Evolutionary conservation across 2,888 invertebrate species (phyloP), one percentile per base, ranked within the genome.

Genomic region (Phania funesta): DNA sequence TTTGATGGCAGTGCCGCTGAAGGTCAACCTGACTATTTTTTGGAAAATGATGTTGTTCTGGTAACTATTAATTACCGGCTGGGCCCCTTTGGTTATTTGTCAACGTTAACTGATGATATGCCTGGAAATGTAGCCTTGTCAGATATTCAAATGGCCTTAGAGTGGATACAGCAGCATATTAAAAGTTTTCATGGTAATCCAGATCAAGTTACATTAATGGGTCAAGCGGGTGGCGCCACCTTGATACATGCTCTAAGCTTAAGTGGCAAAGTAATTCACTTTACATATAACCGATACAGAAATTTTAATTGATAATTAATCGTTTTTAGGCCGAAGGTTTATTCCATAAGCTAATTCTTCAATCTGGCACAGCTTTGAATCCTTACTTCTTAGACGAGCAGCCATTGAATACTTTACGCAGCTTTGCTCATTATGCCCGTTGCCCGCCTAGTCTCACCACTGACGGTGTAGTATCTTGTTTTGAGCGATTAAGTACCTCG

Each of bases 121-220:
- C 92, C 93, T 4, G 93, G 93, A 38, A 93, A 93, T 85, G 92
- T 92, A 73, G 93, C 92, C 0, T 85, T 93, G n/a, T 87, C 92
- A 32, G 93, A 93, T 85, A 89, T 92, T 68, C 87, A 92, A 5
- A 81, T 92, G 84, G 93, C 92, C 0, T 85, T 93, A 44, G 87
- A 91, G 73, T 93, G 93, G 93, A 90, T 93, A 16, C 90, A 91
- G 16, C 88, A 90, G 16, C 87, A 93, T 85, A 92, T 93, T 16
- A 85, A 81, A 2, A 80, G 87, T 44, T 93, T 93, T 82, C 92
- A 93, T 29, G 93, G 93, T 1, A 90, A 92, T 85, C 87, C 92
- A 5, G 84, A 86, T 6, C 87, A 87, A 35, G 90, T 93, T 0
- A 93, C 93, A 0, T 85, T 93, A 3, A 89, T 92, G 52, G 93